Base-by-base conservation (phyloP, 2,888 invertebrate species). In the Diogma glabrata region DNA sequence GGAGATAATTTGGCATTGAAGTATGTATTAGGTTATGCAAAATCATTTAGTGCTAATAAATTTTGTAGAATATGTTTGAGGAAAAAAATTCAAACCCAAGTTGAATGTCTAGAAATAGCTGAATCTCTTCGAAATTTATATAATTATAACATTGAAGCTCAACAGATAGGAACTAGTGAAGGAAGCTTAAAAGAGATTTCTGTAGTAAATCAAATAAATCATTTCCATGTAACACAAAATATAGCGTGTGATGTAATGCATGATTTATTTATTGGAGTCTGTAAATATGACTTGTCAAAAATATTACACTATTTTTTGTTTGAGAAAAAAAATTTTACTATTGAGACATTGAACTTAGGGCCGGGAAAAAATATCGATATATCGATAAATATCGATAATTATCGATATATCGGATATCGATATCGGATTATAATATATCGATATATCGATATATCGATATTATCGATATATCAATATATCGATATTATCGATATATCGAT, bases 151-250 rank as follows among this genome's bases (percentile, higher is more conserved):
- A 40, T 10, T 40, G 40, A 40, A 8, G 20, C 12, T 40, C 20
- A 10, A 19, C 9, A 19, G 40, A 40, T 40, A 7, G 40, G 19
- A 10, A 40, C 10, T 9, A 7, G 3, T 5, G 40, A 40, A 40
- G 8, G 10, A 4, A 40, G 7, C 12, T 3, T 40, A 40, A 40
- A 40, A 9, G 19, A 40, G 10, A 20, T 40, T 19, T 40, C 40
- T 4, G 19, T 40, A 7, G 20, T 40, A 19, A 40, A 40, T 40
- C 3, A 40, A 40, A 40, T 40, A 10, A 49, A 26, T 43, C 49
- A 26, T 54, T 49, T 51, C n/a, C 40, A 47, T 47, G 26, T 47
- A 12, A 23, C 16, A 16, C 14, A 14, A 3, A 47, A 47, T 47
- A 24, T 23, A 17, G 16, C 26, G 9, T 47, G 47, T 24, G 47